phyloP scores from a whole-genome alignment of 2,113 vertebrate genomes.

The Pluvialis apricaria region DNA sequence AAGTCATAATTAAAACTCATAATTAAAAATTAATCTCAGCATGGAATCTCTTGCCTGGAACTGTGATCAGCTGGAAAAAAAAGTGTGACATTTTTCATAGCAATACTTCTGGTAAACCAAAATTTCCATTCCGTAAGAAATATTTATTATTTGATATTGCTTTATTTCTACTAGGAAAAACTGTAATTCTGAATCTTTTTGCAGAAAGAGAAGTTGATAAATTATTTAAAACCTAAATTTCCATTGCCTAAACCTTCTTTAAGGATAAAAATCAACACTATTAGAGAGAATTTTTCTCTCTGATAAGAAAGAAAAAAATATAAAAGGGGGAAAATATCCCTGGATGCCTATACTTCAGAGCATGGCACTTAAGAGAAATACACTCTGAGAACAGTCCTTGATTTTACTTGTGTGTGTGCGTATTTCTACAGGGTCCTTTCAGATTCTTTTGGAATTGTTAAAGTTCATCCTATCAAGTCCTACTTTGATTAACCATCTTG shows the following conservation, averaged over 20 bases:
- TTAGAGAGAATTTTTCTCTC: not conserved
- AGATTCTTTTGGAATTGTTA: not conserved
- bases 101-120: not conserved
- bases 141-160: rapidly evolving
- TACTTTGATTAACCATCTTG: not conserved
- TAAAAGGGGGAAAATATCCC: not conserved
- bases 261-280: not conserved
- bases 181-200: not conserved
- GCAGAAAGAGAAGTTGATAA: not conserved
- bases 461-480: not conserved
- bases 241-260: not conserved
- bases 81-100: not conserved
- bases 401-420: not conserved
- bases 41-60: not conserved
- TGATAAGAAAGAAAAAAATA: not conserved
- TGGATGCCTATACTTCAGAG: not conserved
- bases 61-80: not conserved
- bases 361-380: not conserved
- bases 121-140: not conserved
- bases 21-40: not conserved
- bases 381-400: not conserved
- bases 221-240: not conserved
- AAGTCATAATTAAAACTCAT: not conserved
- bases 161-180: not conserved
- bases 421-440: not conserved